Evolutionary conservation across 2,797 vertebrate genomes (phyloP).

Genomic region (Aulostomus chinensis): DNA sequence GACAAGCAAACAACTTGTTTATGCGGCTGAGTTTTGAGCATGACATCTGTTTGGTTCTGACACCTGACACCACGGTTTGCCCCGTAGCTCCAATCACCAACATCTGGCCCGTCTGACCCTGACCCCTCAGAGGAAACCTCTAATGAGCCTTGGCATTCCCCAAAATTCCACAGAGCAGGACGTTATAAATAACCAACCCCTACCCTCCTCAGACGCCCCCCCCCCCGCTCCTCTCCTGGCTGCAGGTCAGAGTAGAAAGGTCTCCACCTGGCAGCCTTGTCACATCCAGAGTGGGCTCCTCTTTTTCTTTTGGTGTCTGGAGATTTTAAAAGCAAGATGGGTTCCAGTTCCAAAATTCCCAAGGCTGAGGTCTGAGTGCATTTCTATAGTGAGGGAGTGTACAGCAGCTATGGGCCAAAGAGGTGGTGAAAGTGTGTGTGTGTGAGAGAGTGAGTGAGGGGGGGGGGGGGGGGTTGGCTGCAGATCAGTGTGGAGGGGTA

Average conservation of each 20-base stretch:
- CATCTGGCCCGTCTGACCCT: slow-evolving; percentile 68
- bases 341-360: slow-evolving; percentile 23
- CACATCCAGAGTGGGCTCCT: slow-evolving; percentile 12
- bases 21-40: slow-evolving; percentile 25
- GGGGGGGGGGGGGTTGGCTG: slow-evolving; percentile 36
- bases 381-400: slow-evolving; percentile 36
- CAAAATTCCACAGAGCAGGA: slow-evolving; percentile 44
- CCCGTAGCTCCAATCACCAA: slow-evolving; percentile 44
- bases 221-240: slow-evolving; percentile 23
- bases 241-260: slow-evolving; percentile 14
- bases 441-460: not conserved
- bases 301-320: slow-evolving; percentile 9
- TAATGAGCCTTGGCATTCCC: slow-evolving; percentile 63
- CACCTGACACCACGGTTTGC: slow-evolving; percentile 27
- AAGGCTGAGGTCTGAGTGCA: slow-evolving; percentile 15
- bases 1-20: not conserved
- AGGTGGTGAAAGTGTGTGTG: slow-evolving; percentile 7
- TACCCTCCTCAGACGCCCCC: slow-evolving; percentile 27
- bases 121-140: slow-evolving; percentile 62
- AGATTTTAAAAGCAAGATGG: slow-evolving; percentile 16
- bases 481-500: slow-evolving; percentile 52
- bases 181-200: slow-evolving; percentile 64
- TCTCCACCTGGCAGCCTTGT: slow-evolving; percentile 45
- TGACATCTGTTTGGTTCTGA: slow-evolving; percentile 49
- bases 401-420: slow-evolving; percentile 31